Conservation (phyloP, 2,888 invertebrate genomes). For the Lathronympha strigana region DNA sequence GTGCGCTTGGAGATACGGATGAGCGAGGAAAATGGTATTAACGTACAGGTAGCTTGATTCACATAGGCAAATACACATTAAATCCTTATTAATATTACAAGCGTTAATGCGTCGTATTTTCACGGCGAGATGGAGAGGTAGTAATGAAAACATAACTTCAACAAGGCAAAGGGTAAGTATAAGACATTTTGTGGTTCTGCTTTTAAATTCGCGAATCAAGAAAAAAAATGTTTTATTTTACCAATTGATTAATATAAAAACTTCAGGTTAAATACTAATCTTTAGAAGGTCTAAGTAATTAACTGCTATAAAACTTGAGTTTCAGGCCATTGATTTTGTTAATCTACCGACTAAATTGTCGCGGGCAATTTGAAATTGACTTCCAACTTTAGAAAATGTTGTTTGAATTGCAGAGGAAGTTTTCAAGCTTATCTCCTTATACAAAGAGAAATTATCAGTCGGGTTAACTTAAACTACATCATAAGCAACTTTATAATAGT, state of each 20-base stretch:
- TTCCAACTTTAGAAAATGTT: slow-evolving; percentile 24
- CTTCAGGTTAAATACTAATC: neutral
- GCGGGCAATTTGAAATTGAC: slow-evolving; percentile 32
- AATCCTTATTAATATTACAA: slow-evolving; percentile 23
- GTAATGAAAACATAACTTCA: neutral
- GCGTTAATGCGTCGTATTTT: slow-evolving; percentile 10
- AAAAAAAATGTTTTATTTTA: neutral
- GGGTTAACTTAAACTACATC: neutral
- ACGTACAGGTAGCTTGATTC: neutral
- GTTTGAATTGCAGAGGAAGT: slow-evolving; percentile 23
- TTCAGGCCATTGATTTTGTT: slow-evolving; percentile 26
- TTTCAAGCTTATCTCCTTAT: slow-evolving; percentile 23
- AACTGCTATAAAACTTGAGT: slow-evolving; percentile 20
- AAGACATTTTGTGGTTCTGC: too few relatives aligned
- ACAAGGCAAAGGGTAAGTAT: too few relatives aligned
- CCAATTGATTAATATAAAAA: neutral
- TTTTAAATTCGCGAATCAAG: too few relatives aligned
- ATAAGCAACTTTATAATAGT: too few relatives aligned
- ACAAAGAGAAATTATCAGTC: slow-evolving; percentile 18
- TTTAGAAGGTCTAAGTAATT: neutral
- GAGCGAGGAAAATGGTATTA: slow-evolving; percentile 7
- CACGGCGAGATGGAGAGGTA: neutral
- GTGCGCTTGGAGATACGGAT: slow-evolving; percentile 2
- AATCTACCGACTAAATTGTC: slow-evolving; percentile 32
- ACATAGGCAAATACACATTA: slow-evolving; percentile 14